Evolutionary conservation across 2,888 invertebrate genomes (phyloP).

Genomic region (Ormia ochracea): DNA sequence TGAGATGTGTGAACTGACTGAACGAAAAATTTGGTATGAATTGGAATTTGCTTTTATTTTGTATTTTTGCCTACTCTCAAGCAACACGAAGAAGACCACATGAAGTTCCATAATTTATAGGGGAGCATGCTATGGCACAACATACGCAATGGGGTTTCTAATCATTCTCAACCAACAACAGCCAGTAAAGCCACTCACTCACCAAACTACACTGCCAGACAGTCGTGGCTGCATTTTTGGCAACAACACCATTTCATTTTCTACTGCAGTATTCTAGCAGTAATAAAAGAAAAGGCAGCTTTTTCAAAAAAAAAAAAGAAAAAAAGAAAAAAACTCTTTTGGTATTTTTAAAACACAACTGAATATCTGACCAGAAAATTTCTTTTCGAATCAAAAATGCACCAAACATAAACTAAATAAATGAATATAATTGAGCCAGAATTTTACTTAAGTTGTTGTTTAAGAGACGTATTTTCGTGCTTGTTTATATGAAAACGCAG

Average conservation of each 20-base stretch:
- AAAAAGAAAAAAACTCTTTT: too few relatives aligned
- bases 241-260: too few relatives aligned
- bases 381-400: background rate
- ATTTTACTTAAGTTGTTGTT: background rate
- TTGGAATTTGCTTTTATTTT: background rate
- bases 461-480: background rate
- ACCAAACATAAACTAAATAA: too few relatives aligned
- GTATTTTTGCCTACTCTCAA: background rate
- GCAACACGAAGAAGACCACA: slow-evolving; percentile 56
- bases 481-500: background rate
- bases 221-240: slow-evolving; percentile 23
- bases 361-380: background rate
- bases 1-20: background rate
- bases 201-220: background rate
- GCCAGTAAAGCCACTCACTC: background rate
- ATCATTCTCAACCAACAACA: slow-evolving; percentile 48
- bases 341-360: too few relatives aligned
- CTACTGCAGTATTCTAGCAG: too few relatives aligned
- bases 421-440: background rate
- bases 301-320: too few relatives aligned
- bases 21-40: background rate
- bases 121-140: slow-evolving; percentile 59
- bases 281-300: too few relatives aligned
- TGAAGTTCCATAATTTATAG: slow-evolving; percentile 56
- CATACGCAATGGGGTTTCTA: slow-evolving; percentile 60